Conservation (phyloP, 37 sponge, comb jelly and placozoan species). For the Lycopodina hypogea region DNA sequence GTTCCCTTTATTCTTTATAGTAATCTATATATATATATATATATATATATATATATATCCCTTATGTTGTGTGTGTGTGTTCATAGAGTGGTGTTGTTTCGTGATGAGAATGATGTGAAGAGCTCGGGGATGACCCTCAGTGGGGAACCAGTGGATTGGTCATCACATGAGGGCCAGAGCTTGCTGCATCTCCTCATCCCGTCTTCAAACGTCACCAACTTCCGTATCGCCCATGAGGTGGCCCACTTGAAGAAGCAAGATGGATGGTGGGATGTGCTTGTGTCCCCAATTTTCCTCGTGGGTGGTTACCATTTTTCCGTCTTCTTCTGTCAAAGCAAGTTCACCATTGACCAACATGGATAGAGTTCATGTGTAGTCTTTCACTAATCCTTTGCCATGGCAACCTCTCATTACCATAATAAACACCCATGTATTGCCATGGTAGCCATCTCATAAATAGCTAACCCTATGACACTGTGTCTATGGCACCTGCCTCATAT, state of each 20-base stretch:
- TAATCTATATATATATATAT: no score
- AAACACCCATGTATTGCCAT: no score
- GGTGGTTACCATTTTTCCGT: conserved; percentile 31
- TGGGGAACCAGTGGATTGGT: conserved; percentile 52
- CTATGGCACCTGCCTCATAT: no score
- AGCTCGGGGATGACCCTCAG: neutral
- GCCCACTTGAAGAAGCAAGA: conserved; percentile 54
- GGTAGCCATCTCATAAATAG: no score
- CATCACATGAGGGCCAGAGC: conserved; percentile 29
- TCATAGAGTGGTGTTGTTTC: conserved; percentile 33
- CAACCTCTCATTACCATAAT: no score
- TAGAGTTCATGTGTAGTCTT: neutral
- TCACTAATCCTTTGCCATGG: no score
- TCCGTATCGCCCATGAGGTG: conserved; percentile 69
- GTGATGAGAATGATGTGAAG: conserved; percentile 30
- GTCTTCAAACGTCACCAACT: conserved; percentile 47
- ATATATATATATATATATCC: no score
- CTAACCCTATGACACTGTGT: no score
- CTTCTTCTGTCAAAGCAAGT: conserved; percentile 40
- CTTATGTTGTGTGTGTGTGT: conserved; percentile 8
- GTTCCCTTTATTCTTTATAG: no score
- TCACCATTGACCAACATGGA: no score
- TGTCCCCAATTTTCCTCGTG: conserved; percentile 40
- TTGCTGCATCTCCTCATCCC: conserved; percentile 26
- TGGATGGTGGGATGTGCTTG: neutral